These are phyloP conservation scores for Drosophila dunni DNA, from an alignment of 1,140 invertebrate species.

Conservation along the genomic window DNA sequence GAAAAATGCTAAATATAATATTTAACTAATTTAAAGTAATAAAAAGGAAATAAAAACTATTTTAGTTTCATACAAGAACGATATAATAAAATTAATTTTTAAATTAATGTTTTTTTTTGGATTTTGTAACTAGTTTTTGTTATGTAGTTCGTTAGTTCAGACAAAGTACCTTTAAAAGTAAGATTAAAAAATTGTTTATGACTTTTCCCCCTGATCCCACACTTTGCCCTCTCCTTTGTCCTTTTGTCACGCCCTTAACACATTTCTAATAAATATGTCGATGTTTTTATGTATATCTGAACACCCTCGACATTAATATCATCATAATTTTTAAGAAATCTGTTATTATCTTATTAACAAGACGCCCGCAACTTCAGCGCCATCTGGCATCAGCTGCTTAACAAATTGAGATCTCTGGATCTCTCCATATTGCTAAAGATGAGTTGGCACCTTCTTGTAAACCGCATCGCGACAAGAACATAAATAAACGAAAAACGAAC, in stretches of 20 bases:
- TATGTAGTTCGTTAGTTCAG: too few relatives aligned
- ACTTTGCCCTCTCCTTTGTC: background rate
- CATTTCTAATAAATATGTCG: slow-evolving; percentile 46
- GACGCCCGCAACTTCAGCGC: slow-evolving; percentile 48
- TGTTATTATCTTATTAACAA: slow-evolving; percentile 73
- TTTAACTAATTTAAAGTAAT: too few relatives aligned
- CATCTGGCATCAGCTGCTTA: slow-evolving; percentile 72
- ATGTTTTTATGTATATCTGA: slow-evolving; percentile 3
- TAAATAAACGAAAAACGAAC: slow-evolving; percentile 69
- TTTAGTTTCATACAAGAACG: too few relatives aligned
- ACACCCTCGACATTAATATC: slow-evolving; percentile 45
- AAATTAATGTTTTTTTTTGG: too few relatives aligned
- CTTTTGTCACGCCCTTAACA: slow-evolving; percentile 33
- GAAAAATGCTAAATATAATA: too few relatives aligned
- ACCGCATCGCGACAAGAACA: slow-evolving; percentile 73
- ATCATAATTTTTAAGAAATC: slow-evolving; percentile 78
- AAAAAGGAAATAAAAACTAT: too few relatives aligned
- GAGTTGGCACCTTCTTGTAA: slow-evolving; percentile 73
- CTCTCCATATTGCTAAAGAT: slow-evolving; percentile 44
- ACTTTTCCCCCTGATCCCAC: background rate
- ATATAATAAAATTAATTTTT: too few relatives aligned
- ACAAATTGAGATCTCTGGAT: slow-evolving; percentile 69
- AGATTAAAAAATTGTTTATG: too few relatives aligned
- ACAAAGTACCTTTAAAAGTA: too few relatives aligned
- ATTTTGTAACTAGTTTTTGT: too few relatives aligned